Conservation (phyloP, 2,797 vertebrate genomes). For the Esox lucius region DNA sequence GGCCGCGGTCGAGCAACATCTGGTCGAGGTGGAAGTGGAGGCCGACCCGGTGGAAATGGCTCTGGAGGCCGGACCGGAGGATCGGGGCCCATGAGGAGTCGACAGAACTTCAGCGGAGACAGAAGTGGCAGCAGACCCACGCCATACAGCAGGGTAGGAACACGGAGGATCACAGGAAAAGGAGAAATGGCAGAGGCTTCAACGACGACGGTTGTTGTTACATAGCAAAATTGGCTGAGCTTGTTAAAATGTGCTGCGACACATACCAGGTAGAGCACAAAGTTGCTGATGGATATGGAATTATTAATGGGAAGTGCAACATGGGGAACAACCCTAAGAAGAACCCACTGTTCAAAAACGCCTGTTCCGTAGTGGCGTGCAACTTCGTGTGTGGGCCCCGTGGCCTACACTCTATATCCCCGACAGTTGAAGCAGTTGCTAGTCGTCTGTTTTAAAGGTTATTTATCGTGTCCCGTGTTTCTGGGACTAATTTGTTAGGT, state of each 20-base stretch:
- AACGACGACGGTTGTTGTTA: background rate
- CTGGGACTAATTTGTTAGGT: background rate
- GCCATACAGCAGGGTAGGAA: conserved; percentile 86
- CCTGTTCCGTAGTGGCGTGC: background rate
- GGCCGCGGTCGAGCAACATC: conserved; percentile 68
- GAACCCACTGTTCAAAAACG: background rate
- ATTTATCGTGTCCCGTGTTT: background rate
- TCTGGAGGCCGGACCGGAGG: conserved; percentile 70
- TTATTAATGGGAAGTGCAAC: background rate
- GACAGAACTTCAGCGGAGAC: conserved; percentile 68
- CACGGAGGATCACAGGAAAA: conserved; percentile 2
- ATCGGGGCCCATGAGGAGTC: conserved; percentile 64
- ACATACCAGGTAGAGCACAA: background rate
- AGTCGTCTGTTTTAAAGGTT: background rate
- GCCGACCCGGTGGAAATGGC: conserved; percentile 68
- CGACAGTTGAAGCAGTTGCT: background rate
- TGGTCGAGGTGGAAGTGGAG: conserved; percentile 67
- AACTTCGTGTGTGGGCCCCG: background rate
- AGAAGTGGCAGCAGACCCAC: conserved; percentile 80
- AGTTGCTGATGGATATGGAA: conserved; percentile 2
- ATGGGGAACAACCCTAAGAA: background rate
- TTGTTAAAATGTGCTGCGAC: conserved; percentile 1
- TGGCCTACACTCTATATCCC: background rate
- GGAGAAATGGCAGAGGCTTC: conserved; percentile 16
- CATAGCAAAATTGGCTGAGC: background rate